Evolutionary conservation across 1,140 invertebrate genomes (phyloP).

Genomic region (Pteromalus puparum): DNA sequence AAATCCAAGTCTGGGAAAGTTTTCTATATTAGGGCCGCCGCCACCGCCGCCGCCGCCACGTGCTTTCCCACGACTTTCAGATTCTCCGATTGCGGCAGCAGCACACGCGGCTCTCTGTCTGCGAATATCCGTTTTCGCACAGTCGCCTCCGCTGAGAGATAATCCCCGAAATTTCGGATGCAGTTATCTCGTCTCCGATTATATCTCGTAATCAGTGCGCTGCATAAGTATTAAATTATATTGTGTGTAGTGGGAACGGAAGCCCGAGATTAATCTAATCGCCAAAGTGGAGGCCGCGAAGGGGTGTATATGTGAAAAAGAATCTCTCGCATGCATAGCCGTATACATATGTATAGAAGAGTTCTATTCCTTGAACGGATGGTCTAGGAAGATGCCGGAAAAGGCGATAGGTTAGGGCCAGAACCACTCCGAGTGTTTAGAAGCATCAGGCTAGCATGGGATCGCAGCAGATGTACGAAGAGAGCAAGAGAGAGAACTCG

Average conservation of each 20-base stretch:
- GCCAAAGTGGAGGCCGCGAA: too few species aligned
- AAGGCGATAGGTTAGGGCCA: conserved; percentile 58
- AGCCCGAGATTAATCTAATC: too few species aligned
- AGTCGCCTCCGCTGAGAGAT: background rate
- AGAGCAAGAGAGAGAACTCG: background rate
- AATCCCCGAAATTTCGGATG: background rate
- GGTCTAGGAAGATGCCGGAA: conserved; percentile 44
- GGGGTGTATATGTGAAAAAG: too few species aligned
- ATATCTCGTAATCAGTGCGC: background rate
- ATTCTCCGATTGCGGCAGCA: conserved; percentile 39
- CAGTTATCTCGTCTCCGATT: background rate
- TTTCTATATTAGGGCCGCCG: background rate
- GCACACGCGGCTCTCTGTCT: background rate
- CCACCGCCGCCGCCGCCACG: conserved; percentile 10
- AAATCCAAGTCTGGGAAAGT: conserved; percentile 56
- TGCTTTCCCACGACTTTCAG: conserved; percentile 60
- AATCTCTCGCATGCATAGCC: background rate
- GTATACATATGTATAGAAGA: too few species aligned
- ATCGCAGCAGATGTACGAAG: conserved; percentile 54
- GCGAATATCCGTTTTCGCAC: conserved; percentile 3
- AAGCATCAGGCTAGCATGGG: conserved; percentile 66
- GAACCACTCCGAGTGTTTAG: conserved; percentile 65
- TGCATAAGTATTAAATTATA: too few species aligned
- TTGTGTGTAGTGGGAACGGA: too few species aligned
- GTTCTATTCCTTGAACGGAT: background rate